Evolutionary conservation across 2,113 vertebrate species (phyloP), one percentile per base, ranked within the genome.

Genomic region (Lampris megalopsis): DNA sequence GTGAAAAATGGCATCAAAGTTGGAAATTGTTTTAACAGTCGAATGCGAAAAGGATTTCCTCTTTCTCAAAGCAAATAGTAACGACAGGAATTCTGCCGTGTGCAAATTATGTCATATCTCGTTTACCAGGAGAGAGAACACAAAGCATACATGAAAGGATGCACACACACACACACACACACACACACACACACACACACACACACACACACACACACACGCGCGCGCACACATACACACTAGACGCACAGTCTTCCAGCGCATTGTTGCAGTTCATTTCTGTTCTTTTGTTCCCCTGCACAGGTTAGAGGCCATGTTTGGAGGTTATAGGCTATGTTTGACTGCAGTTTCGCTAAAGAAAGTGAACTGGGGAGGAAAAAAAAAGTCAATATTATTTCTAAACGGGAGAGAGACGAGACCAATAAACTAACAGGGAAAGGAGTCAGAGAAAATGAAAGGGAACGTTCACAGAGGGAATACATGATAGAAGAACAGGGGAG

Each of bases 311-410:
- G 24, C 24, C 24, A 24, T 24, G 24, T 24, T 24, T 24, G 24
- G 24, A 24, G 24, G 24, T 24, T 24, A 24, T 24, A 24, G 24
- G 24, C 24, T 24, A 24, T 24, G 24, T 24, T 24, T 24, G 24
- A 24, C 24, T 24, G 24, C 24, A 24, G 24, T 24, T 24, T 24
- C 0, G 24, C 24, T 24, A 24, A 24, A 24, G 24, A 24, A 24
- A 24, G 24, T 84, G 83, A 83, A 72, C 75, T 54, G 38, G 71
- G 81, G 56, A 82, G 59, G 60, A 62, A 61, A 81, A 77, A 53
- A 76, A 73, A 73, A 70, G 24, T 24, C 24, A 24, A 24, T 24
- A 24, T 24, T 24, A 24, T 24, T 24, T 24, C 24, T 24, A 24
- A 43, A 49, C 13, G 73, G 47, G 53, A 71, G 54, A 82, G 56